A percentile compares a stretch with the other conserved stretches of the same genome.
Conservation (phyloP, 1,140 invertebrate species). For the Drosophila subpulchrella region DNA sequence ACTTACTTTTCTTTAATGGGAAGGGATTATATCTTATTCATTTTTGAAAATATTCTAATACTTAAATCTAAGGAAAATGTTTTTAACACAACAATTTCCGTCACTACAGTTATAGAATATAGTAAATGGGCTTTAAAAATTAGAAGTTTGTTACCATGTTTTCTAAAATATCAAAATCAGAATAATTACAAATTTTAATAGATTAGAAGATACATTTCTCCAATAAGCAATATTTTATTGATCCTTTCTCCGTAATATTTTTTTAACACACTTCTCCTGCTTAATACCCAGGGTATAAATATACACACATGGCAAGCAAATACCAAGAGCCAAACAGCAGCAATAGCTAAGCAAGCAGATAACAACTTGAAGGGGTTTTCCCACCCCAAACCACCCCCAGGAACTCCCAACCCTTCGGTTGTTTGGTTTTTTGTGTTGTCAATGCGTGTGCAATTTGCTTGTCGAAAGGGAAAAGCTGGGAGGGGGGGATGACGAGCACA, state of each 20-base stretch:
- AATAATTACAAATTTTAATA: too few relatives aligned
- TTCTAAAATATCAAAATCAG: too few relatives aligned
- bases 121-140: too few relatives aligned
- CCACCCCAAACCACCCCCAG: neutral
- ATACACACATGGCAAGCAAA: constrained; percentile 50
- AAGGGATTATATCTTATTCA: too few relatives aligned
- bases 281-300: constrained; percentile 3
- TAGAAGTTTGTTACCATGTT: too few relatives aligned
- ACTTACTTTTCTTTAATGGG: too few relatives aligned
- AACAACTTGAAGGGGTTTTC: constrained; percentile 59
- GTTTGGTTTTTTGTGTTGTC: constrained; percentile 36
- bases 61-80: too few relatives aligned
- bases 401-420: constrained; percentile 14
- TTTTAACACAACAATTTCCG: too few relatives aligned
- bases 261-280: neutral
- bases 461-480: constrained; percentile 11
- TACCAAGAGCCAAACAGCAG: constrained; percentile 57
- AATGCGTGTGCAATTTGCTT: constrained; percentile 60
- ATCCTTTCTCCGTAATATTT: neutral
- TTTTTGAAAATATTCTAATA: too few relatives aligned
- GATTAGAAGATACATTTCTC: too few relatives aligned
- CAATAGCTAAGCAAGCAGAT: constrained; percentile 75
- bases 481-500: constrained; percentile 1
- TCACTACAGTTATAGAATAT: too few relatives aligned
- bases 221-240: too few relatives aligned